Evolutionary conservation across 2,888 invertebrate genomes (phyloP), one percentile per base, ranked within the genome.

Genomic region (Cyclophora albipunctata): DNA sequence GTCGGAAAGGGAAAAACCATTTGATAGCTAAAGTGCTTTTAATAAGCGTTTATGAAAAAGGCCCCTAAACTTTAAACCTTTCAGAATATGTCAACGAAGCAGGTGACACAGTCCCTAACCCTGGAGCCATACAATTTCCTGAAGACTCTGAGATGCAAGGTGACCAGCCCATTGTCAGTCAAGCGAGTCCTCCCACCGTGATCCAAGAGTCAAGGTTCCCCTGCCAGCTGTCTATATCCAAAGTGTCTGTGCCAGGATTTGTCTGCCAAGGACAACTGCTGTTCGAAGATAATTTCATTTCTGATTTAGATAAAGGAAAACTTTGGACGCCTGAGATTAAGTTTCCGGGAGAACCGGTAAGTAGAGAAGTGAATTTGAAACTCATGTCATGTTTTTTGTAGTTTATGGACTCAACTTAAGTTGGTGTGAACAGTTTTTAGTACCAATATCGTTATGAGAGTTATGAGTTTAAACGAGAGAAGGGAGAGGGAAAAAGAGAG

Each of bases 311-410:
- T 0, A 84, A 90, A 51, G 80, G 84, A 0, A 81, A 81, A n/a
- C 75, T 82, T 34, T 93, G 91, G 92, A 88, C 80, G 4, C 81
- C 87, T 7, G 89, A 91, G 61, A 86, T 91, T 53, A 90, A 84
- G 65, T 91, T 92, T 67, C 86, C 91, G 7, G 89, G 86, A 1
- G 86, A 86, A 54, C 93, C 93, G 49, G 93, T 93, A 76, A 84
- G 86, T 20, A 1, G 20, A 20, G 2, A 20, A 20, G 66, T 46
- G 20, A 5, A 41, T 33, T 47, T 33, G 43, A 5, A 45, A 33
- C 20, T 35, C 34, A 20, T 20, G 20, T 20, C 20, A 20, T 20
- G 20, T 20, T 20, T 20, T 20, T 20, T 20, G 20, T 20, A 20
- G 20, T 20, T 1, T 20, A 20, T 20, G 1, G 20, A 20, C 20